These are phyloP conservation scores for Ochropacha duplaris DNA, from an alignment of 2,888 invertebrate genomes.

Conservation along the genomic window DNA sequence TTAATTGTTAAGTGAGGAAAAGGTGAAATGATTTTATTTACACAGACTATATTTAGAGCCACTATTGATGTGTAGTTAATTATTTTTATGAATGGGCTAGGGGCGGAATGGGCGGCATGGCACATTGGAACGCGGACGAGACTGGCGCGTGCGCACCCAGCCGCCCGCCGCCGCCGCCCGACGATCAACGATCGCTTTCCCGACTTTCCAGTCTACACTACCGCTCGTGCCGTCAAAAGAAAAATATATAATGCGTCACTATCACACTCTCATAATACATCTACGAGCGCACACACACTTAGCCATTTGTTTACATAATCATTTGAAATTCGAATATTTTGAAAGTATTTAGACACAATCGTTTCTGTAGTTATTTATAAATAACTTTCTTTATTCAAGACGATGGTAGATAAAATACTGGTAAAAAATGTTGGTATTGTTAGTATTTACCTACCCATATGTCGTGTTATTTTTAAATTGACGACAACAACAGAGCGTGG, in stretches of 20 bases:
- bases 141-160: constrained; percentile 41
- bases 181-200: constrained; percentile 58
- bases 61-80: constrained; percentile 29
- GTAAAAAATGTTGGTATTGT: no score
- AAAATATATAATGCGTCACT: background rate
- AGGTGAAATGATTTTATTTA: constrained; percentile 2
- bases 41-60: constrained; percentile 1
- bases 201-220: constrained; percentile 64
- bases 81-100: constrained; percentile 57
- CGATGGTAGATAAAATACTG: background rate
- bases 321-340: background rate
- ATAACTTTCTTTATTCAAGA: background rate
- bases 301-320: background rate
- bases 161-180: constrained; percentile 14
- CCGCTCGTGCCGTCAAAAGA: constrained; percentile 35
- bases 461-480: no score
- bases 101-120: constrained; percentile 41
- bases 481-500: no score
- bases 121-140: constrained; percentile 68
- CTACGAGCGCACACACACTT: background rate
- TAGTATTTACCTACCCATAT: no score
- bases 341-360: background rate
- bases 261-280: background rate
- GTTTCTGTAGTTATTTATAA: background rate
- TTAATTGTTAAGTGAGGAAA: background rate